Conservation (phyloP, 1,140 invertebrate species). For the Platyura marginata region DNA sequence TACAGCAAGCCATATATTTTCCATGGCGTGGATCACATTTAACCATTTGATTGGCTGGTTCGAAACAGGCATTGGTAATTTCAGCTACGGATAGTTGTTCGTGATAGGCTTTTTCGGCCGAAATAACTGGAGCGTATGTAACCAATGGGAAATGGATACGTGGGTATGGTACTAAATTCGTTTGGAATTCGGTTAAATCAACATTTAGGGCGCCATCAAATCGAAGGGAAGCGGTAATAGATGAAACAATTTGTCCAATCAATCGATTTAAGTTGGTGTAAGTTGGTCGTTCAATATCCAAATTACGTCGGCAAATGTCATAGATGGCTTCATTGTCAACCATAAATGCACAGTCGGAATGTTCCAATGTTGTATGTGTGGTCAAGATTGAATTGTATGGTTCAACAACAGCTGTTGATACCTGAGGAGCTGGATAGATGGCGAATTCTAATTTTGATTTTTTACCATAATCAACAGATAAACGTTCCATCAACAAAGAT, state of each 20-base stretch:
- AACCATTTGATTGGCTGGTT: slow-evolving; percentile 83
- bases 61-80: slow-evolving; percentile 80
- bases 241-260: slow-evolving; percentile 73
- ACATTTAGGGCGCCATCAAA: slow-evolving; percentile 81
- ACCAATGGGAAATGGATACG: slow-evolving; percentile 69
- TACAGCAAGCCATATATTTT: slow-evolving; percentile 81
- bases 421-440: slow-evolving; percentile 78
- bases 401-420: slow-evolving; percentile 77
- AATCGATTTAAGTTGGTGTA: slow-evolving; percentile 63
- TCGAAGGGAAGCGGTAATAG: slow-evolving; percentile 70
- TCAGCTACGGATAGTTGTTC: slow-evolving; percentile 67
- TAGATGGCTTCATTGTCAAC: slow-evolving; percentile 80
- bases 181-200: slow-evolving; percentile 80
- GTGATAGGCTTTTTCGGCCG: slow-evolving; percentile 73
- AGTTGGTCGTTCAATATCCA: slow-evolving; percentile 72
- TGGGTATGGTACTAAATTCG: slow-evolving; percentile 71
- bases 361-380: slow-evolving; percentile 64
- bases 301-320: slow-evolving; percentile 73
- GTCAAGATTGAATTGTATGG: slow-evolving; percentile 76
- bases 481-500: slow-evolving; percentile 69
- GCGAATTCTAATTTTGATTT: slow-evolving; percentile 79
- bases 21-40: slow-evolving; percentile 78
- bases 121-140: slow-evolving; percentile 72
- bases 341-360: slow-evolving; percentile 78
- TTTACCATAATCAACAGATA: slow-evolving; percentile 79